Conservation (phyloP, 2,888 invertebrate species). For the Drosophila paranaensis region DNA sequence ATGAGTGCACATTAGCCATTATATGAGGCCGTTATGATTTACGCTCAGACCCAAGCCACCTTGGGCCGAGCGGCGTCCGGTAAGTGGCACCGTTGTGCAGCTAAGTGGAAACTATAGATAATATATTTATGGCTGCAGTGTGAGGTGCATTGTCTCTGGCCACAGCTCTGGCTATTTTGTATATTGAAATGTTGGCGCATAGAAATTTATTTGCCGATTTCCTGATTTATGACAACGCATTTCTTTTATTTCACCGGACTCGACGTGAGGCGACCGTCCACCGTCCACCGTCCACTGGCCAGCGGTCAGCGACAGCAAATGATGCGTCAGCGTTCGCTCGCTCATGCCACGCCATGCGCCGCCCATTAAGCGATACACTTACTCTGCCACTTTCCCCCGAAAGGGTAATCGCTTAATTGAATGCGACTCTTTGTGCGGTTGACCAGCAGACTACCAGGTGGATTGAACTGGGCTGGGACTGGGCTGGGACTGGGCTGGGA, state of each 20-base stretch:
- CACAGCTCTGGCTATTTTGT: slow-evolving; percentile 52
- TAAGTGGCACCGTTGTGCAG: slow-evolving; percentile 82
- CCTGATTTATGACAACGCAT: slow-evolving; percentile 73
- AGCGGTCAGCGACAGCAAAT: slow-evolving; percentile 46
- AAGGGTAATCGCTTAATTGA: slow-evolving; percentile 56
- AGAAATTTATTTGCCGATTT: slow-evolving; percentile 75
- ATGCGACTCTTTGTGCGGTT: slow-evolving; percentile 32
- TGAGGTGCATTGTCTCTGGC: slow-evolving; percentile 46
- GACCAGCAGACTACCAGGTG: slow-evolving; percentile 24
- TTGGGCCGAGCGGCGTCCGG: slow-evolving; percentile 61
- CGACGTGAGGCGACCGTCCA: background rate
- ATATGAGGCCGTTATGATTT: slow-evolving; percentile 79
- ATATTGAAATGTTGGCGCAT: slow-evolving; percentile 75
- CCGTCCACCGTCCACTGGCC: background rate
- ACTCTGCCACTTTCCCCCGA: slow-evolving; percentile 16
- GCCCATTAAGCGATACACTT: slow-evolving; percentile 57
- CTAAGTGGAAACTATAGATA: slow-evolving; percentile 84
- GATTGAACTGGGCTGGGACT: background rate
- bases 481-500: too few relatives aligned
- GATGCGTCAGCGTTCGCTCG: slow-evolving; percentile 72
- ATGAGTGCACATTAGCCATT: slow-evolving; percentile 75
- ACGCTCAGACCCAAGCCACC: slow-evolving; percentile 47
- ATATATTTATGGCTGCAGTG: slow-evolving; percentile 76
- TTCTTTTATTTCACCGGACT: slow-evolving; percentile 51
- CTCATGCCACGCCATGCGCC: slow-evolving; percentile 59